Percentiles rank a stretch among this genome's conserved stretches.
These are phyloP conservation scores for Burhinus oedicnemus DNA, from an alignment of 2,113 vertebrate species.

Conservation along the genomic window DNA sequence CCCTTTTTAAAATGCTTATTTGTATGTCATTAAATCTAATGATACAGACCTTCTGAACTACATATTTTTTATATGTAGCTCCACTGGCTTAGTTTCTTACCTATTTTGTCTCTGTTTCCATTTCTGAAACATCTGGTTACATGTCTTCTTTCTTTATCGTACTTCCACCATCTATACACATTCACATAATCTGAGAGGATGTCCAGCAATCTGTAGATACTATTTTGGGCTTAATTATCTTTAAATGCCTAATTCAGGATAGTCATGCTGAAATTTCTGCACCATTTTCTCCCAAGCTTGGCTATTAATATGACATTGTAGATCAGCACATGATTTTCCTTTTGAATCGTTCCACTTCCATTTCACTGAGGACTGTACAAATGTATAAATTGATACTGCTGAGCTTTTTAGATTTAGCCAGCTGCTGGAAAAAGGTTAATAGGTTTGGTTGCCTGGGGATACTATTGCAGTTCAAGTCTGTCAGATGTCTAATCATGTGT, in stretches of 20 bases:
- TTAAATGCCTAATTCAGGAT: background rate
- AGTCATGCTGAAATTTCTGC: background rate
- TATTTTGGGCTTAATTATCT: background rate
- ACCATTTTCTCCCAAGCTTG: background rate
- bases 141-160: background rate
- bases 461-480: slow-evolving; percentile 16
- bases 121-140: background rate
- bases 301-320: slow-evolving; percentile 8
- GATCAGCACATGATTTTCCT: slow-evolving; percentile 6
- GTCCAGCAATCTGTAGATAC: background rate
- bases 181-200: background rate
- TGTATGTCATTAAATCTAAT: background rate
- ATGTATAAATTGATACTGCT: slow-evolving; percentile 33
- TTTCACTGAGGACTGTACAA: slow-evolving; percentile 30
- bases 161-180: background rate
- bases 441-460: slow-evolving; percentile 49
- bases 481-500: slow-evolving; percentile 37
- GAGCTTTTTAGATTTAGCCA: slow-evolving; percentile 42
- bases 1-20: background rate
- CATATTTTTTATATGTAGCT: background rate
- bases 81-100: background rate
- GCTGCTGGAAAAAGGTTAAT: slow-evolving; percentile 56
- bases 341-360: slow-evolving; percentile 6
- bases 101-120: background rate
- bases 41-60: background rate